Base-by-base conservation (phyloP, 2,888 invertebrate species). In the Hoplodrina blanda region DNA sequence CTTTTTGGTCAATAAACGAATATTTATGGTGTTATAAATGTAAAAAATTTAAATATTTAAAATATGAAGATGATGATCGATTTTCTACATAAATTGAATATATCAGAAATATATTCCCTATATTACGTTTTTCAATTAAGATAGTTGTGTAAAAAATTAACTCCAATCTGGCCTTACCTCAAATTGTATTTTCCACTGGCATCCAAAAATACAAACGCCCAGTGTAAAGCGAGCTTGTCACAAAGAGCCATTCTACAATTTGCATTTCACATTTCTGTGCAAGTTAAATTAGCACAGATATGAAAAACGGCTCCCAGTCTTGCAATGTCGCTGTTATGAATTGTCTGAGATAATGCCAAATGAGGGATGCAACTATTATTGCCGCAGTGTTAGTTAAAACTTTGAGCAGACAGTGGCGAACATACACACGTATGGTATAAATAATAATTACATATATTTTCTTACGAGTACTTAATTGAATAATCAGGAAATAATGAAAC, bases 241-340 rank as follows among this genome's bases (percentile, higher is more conserved):
- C 59, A 71, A 72, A 66, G 55, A 62, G 33, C 59, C 65, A 57
- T 70, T 49, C 30, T 33, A 56, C 56, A 66, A 78, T 80, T 80
- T 78, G 67, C 80, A 80, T 81, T 82, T 82, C 67, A 63, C 60
- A 60, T 76, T 78, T 57, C 44, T 10, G 60, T 64, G 63, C 67
- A 62, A 68, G 62, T 76, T 70, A 63, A 80, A 76, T 82, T 81
- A 82, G 49, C 80, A 82, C 63, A 81, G 72, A 80, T 80, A 81
- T 82, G 80, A 80, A 81, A 82, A 82, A 73, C 63, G 72, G 46
- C 15, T 30, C 41, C 57, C 62, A 25, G 64, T 5, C 57, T 69
- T 59, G 67, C 56, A 60, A 61, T 66, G 53, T 64, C 61, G 2
- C 52, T 30, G 52, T 73, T 82, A 70, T 73, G 69, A 73, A 70